Evolutionary conservation across 2,797 vertebrate species (phyloP), one percentile per base, ranked within the genome.

Genomic region (Craterocephalus amniculus): DNA sequence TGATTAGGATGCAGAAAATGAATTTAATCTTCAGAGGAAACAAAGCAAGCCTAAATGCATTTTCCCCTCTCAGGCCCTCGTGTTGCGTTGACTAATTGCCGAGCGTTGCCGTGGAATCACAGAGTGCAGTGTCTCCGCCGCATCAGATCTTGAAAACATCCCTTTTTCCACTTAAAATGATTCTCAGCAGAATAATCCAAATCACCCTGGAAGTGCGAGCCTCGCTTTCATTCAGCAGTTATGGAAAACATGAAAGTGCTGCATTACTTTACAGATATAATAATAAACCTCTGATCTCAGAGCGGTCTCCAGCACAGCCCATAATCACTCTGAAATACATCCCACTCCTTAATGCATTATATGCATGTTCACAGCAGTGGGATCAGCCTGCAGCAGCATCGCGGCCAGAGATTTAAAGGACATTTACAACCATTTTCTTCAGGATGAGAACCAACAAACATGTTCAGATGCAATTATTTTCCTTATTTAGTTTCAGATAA

Each of bases 191-290:
- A 38, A 63, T 64, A 31, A 34, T 64, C 45, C 51, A 32, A 65
- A 70, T 56, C 52, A 63, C n/a, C 26, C 67, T 48, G 55, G 67
- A 73, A 64, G 67, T 29, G 54, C 61, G 58, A 60, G 7, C 69
- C 74, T 79, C 63, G 60, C 16, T 13, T 58, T 49, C 54, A 29
- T 69, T 76, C 34, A 73, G 36, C 24, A 35, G 35, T 35, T 35
- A 34, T 9, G 45, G 24, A 59, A 43, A 70, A 72, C 51, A 59
- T 32, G 34, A 35, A 63, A 35, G 34, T 10, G 34, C 7, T 35
- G 2, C 10, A 35, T 35, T 35, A 35, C 34, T 11, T 2, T 35
- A 35, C 11, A 11, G 34, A 35, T 35, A 35, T 35, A 11, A 35
- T 35, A 35, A 35, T 35, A 35, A 35, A 35, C 9, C 34, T 35